Percentiles rank a stretch among this genome's conserved stretches.
phyloP scores from a whole-genome alignment of 2,113 vertebrate genomes.

The Tragelaphus strepsiceros region DNA sequence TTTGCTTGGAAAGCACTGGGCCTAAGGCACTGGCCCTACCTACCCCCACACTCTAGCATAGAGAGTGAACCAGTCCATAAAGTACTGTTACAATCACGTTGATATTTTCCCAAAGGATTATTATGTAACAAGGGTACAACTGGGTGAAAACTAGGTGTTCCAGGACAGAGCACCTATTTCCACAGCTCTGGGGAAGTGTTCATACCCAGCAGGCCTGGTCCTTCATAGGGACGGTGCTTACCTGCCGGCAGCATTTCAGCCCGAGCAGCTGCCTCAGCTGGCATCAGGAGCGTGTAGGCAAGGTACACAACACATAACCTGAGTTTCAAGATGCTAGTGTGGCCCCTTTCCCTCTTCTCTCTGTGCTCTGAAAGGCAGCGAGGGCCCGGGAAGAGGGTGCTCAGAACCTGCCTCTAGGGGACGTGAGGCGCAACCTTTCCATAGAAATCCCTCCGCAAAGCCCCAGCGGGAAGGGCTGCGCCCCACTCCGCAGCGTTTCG shows the following conservation, averaged over 20 bases:
- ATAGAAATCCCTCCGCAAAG: neutral
- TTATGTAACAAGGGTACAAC: neutral
- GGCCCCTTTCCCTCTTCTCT: neutral
- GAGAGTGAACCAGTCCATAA: neutral
- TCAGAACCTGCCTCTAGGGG: neutral
- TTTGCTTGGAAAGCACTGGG: neutral
- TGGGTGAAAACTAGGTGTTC: neutral
- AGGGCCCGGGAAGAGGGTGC: neutral
- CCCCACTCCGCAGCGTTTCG: neutral
- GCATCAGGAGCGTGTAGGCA: neutral
- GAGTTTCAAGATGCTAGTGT: neutral
- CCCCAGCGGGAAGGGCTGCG: rapidly evolving
- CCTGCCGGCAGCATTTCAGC: neutral
- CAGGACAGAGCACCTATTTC: neutral
- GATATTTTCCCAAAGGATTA: neutral
- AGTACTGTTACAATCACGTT: neutral
- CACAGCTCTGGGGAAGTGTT: neutral
- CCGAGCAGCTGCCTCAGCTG: neutral
- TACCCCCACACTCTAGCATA: neutral
- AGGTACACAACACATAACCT: neutral
- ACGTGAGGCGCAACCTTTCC: neutral
- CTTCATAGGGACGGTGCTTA: neutral
- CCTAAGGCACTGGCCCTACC: too few species aligned
- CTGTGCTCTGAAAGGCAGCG: neutral
- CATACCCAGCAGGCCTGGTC: neutral